Evolutionary conservation across 2,113 vertebrate species (phyloP).

Genomic region (Psilopogon haemacephalus): DNA sequence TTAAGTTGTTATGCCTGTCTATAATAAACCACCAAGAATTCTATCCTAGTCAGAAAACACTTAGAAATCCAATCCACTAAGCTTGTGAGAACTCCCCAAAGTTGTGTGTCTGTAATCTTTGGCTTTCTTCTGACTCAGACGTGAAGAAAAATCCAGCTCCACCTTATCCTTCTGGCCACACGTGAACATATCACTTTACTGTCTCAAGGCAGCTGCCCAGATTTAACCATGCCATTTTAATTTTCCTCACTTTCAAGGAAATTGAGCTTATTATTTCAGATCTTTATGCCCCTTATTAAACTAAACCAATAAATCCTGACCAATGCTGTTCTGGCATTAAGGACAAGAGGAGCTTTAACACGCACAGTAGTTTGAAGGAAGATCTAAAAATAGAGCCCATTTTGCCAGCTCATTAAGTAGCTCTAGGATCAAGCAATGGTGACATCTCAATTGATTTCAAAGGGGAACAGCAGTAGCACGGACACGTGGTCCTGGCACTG

Average conservation of each 20-base stretch:
- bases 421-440: constrained; percentile 44
- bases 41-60: neutral
- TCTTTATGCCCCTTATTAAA: constrained; percentile 33
- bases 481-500: neutral
- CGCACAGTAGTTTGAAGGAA: neutral
- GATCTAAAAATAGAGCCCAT: constrained; percentile 59
- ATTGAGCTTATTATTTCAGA: constrained; percentile 51
- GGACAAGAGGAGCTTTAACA: constrained; percentile 47
- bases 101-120: neutral
- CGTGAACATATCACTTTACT: neutral
- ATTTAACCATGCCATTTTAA: constrained; percentile 40
- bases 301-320: constrained; percentile 45
- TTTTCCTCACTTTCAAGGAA: constrained; percentile 49
- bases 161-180: constrained; percentile 32
- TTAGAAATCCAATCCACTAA: constrained; percentile 13
- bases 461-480: neutral
- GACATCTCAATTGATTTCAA: constrained; percentile 67
- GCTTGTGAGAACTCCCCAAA: neutral
- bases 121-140: neutral
- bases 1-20: neutral
- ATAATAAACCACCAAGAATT: neutral
- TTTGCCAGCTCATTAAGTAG: constrained; percentile 62
- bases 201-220: neutral
- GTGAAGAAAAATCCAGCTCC: constrained; percentile 42
- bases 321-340: rapidly evolving